Evolutionary conservation across 1,140 invertebrate genomes (phyloP), one percentile per base, ranked within the genome.

Genomic region (Lepidurus arcticus): DNA sequence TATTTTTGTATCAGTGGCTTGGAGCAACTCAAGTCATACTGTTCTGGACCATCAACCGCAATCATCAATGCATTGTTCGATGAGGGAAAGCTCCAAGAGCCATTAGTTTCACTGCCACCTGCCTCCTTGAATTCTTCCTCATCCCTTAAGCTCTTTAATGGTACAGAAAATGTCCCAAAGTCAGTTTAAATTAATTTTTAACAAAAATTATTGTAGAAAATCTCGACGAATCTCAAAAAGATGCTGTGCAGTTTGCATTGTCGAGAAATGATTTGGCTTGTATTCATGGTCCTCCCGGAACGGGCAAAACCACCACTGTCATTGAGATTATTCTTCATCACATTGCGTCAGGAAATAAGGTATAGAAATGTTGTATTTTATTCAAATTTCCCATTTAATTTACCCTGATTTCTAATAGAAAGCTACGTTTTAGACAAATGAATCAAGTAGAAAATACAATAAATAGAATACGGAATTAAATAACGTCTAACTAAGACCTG

Each of bases 261-360:
- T 81, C 83, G 11, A 85, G 87, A 83, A 86, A 84, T 81, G 86
- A 89, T 78, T 74, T 89, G 10, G 87, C 87, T 21, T 84, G 89
- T 8, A 82, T 86, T 76, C 85, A 86, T 80, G 88, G 88, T 0
- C 88, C 88, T 9, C 88, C 88, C 26, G 87, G 90, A 45, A 91
- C 90, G 13, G 90, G 90, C 21, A 91, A 91, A 83, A 90, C 90
- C 4, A 90, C 89, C 13, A 90, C 89, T 75, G 83, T 91, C 9
- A 85, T 90, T 42, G 90, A 91, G 84, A 84, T 89, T 74, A 89
- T 91, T 43, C 81, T 85, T 73, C 89, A 90, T 80, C 82, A 84
- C 76, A 83, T 87, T 26, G 84, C 84, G 78, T 82, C 86, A 44
- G 86, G 87, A 13, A 83, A 86, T 76, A 90, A 89, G 84, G 88